Conservation (phyloP, 1,140 invertebrate genomes). For the Heterodera carotae region DNA sequence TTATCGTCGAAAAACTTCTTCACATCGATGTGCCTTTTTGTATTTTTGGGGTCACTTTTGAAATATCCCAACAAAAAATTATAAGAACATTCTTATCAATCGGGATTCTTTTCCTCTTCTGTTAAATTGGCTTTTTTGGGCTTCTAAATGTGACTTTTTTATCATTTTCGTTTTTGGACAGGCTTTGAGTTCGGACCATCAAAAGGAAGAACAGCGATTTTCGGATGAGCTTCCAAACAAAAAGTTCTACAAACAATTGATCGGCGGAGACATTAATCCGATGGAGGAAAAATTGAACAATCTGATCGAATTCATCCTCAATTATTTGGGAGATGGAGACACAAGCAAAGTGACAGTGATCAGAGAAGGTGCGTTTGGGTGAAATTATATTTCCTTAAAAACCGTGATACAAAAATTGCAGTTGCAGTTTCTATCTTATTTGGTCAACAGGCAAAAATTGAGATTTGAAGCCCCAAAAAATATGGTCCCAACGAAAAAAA, state of each 20-base stretch:
- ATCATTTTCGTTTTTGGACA: conserved; percentile 7
- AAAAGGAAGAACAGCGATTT: conserved; percentile 23
- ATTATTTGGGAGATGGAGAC: not conserved
- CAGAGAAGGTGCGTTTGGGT: not conserved
- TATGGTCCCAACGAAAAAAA: no score
- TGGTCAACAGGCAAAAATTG: no score
- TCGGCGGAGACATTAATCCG: not conserved
- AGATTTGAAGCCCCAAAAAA: no score
- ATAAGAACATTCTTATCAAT: no score
- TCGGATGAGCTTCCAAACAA: not conserved
- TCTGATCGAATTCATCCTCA: conserved; percentile 31
- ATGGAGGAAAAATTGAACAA: conserved; percentile 28
- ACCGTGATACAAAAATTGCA: no score
- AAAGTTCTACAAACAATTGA: not conserved
- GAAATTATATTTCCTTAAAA: not conserved
- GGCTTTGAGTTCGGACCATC: not conserved
- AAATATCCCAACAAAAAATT: no score
- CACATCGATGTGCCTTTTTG: conserved; percentile 23
- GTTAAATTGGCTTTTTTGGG: no score
- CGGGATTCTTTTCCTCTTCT: no score
- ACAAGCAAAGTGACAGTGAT: not conserved
- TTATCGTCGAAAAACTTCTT: conserved; percentile 39
- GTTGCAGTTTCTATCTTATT: no score
- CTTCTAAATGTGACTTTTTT: no score
- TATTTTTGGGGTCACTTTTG: not conserved